These are phyloP conservation scores for Toxotes lorentzi DNA, from an alignment of 2,797 vertebrate species.

Conservation along the genomic window DNA sequence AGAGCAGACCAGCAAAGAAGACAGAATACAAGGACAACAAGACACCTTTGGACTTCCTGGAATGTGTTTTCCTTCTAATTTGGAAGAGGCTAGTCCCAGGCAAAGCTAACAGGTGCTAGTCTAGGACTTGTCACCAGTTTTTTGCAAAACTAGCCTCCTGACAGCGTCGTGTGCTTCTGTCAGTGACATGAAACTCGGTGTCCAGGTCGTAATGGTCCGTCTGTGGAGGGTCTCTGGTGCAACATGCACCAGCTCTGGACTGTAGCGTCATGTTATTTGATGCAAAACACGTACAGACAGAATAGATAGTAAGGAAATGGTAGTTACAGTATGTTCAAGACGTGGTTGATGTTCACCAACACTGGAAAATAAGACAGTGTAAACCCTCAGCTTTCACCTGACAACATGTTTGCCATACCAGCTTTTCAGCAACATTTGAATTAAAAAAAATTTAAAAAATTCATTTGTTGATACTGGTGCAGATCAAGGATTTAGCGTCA, in stretches of 20 bases:
- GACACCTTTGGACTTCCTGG: too few relatives aligned
- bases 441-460: slow-evolving; percentile 16
- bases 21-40: too few relatives aligned
- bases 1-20: background rate
- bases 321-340: background rate
- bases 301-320: background rate
- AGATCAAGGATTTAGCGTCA: slow-evolving; percentile 55
- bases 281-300: too few relatives aligned
- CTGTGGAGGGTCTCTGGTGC: too few relatives aligned
- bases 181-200: too few relatives aligned
- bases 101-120: background rate
- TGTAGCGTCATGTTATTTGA: too few relatives aligned
- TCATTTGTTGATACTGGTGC: slow-evolving; percentile 56
- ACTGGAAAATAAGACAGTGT: background rate
- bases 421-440: slow-evolving; percentile 36
- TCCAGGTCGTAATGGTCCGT: too few relatives aligned
- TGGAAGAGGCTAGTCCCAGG: background rate
- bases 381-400: background rate
- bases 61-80: background rate
- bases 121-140: background rate
- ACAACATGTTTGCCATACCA: slow-evolving; percentile 17
- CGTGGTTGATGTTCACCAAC: too few relatives aligned
- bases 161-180: too few relatives aligned
- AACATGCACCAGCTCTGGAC: too few relatives aligned
- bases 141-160: too few relatives aligned